These are phyloP conservation scores for Helogale parvula DNA, from an alignment of 2,113 vertebrate species.

Conservation along the genomic window DNA sequence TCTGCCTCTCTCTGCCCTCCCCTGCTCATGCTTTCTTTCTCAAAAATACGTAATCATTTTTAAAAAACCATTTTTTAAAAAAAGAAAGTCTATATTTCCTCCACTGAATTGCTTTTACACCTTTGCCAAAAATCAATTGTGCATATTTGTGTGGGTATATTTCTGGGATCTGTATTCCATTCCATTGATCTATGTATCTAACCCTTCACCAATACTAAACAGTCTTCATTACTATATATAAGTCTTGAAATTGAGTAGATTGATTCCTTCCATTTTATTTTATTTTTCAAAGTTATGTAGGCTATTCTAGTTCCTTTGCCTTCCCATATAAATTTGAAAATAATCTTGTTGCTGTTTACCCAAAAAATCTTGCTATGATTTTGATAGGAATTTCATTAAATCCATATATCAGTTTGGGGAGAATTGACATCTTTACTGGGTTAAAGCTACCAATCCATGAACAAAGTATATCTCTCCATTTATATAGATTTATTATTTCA, in stretches of 20 bases:
- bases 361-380: background rate
- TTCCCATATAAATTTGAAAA: background rate
- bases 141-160: background rate
- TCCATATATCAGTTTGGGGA: background rate
- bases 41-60: too few relatives aligned
- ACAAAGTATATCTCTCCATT: background rate
- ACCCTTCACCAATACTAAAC: background rate
- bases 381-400: background rate
- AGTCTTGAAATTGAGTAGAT: background rate
- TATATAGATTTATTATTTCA: background rate
- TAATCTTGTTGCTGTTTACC: background rate
- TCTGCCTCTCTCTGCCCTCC: too few relatives aligned
- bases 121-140: background rate
- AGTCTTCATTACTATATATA: background rate
- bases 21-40: too few relatives aligned
- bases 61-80: too few relatives aligned
- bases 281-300: background rate
- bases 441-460: background rate
- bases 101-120: background rate
- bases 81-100: background rate
- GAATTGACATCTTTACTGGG: background rate
- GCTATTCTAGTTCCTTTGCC: background rate
- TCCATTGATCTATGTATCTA: background rate
- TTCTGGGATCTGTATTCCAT: background rate
- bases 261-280: background rate